Evolutionary conservation across 2,113 vertebrate species (phyloP), one percentile per base, ranked within the genome.

Genomic region (Pseudorasbora parva): DNA sequence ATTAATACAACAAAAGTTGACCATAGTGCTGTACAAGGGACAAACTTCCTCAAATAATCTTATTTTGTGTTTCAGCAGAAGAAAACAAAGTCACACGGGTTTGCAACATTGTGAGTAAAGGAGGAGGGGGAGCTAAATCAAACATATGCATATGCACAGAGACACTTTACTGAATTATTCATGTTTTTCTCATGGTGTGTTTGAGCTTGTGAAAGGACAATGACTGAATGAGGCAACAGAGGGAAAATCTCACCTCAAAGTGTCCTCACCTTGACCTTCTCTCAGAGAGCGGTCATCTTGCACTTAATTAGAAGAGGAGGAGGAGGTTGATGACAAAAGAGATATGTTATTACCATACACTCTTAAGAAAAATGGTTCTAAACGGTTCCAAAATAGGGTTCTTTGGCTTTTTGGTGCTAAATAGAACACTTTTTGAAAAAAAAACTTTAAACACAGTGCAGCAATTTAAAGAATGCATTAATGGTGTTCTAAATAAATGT

Each of bases 101-200:
- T 37, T 37, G 37, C 4, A 25, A 14, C 59, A 15, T 7, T 6
- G 6, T 17, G 12, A 17, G 14, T 23, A n/a, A 43, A 71, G 12
- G 37, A n/a, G 11, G 8, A 69, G 11, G 12, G 12, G 25, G 21
- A 43, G 25, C 69, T 25, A 8, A 47, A 62, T 47, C 51, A 71
- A 73, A n/a, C n/a, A 59, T 71, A 77, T 60, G 56, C 21, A 51
- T 64, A 76, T 57, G 49, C 77, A 66, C 49, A 68, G n/a, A 80
- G 8, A 64, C 2, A 0, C 43, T 30, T 14, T 27, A 41, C 23
- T 82, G 33, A 76, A 76, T 76, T 56, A 56, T 76, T 76, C 73
- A 76, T 76, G 49, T 56, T 76, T 27, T 33, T 76, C 49, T 75
- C 25, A 27, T 57, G 19, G 69, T 72, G 69, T 15, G n/a, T 72